Conservation (phyloP, 1,140 invertebrate species). For the Drosophila eugracilis region DNA sequence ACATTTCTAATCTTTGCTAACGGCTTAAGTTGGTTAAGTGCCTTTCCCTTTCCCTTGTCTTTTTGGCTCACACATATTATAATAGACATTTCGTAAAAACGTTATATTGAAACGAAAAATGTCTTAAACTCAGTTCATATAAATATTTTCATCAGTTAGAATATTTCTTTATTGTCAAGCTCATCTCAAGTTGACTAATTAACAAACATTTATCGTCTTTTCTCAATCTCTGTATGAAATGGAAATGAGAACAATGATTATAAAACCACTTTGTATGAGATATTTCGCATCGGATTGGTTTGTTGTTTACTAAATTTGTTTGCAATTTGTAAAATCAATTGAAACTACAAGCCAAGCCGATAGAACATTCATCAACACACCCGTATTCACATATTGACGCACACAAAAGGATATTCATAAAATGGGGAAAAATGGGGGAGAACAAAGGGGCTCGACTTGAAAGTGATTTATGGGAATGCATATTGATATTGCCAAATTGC, state of each 20-base stretch:
- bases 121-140: no score
- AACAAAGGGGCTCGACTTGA: conserved; percentile 70
- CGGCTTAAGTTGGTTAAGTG: conserved; percentile 20
- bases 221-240: not conserved
- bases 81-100: no score
- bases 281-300: conserved; percentile 29
- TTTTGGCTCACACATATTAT: no score
- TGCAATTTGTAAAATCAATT: conserved; percentile 72
- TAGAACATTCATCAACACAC: conserved; percentile 39
- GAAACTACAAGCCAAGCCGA: conserved; percentile 25
- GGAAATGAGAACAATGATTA: conserved; percentile 25
- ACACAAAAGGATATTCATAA: conserved; percentile 25
- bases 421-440: conserved; percentile 15
- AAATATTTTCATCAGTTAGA: no score
- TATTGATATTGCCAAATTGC: conserved; percentile 70
- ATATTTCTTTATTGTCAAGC: no score
- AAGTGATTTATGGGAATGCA: conserved; percentile 69
- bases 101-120: no score
- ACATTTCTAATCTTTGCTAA: conserved; percentile 41
- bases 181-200: conserved; percentile 55
- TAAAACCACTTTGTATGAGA: conserved; percentile 29
- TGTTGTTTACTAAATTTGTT: conserved; percentile 50
- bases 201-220: conserved; percentile 40
- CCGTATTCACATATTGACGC: conserved; percentile 27
- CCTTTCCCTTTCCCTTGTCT: no score